A percentile compares a stretch with the other conserved stretches of the same genome.
Evolutionary conservation across 2,888 invertebrate genomes (phyloP).

Genomic region (Erpobdella octoculata): DNA sequence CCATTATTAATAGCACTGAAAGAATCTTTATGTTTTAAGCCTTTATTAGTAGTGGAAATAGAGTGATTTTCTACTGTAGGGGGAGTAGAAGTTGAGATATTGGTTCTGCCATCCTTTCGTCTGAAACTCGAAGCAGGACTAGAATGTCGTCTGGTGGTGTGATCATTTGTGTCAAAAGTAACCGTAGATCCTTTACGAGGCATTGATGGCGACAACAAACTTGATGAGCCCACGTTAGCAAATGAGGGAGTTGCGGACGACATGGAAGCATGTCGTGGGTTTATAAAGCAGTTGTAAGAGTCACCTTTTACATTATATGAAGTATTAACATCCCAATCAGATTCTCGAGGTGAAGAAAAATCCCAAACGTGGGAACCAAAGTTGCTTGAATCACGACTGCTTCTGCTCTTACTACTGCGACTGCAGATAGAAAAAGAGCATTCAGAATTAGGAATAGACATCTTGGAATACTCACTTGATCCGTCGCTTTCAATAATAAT

Average conservation of each 20-base stretch:
- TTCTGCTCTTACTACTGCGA: slow-evolving; percentile 35
- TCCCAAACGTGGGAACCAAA: slow-evolving; percentile 38
- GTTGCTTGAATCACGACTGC: slow-evolving; percentile 37
- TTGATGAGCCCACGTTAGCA: slow-evolving; percentile 2
- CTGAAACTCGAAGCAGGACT: slow-evolving; percentile 35
- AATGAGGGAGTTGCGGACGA: slow-evolving; percentile 22
- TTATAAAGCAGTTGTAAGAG: slow-evolving; percentile 6
- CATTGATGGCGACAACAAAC: slow-evolving; percentile 32
- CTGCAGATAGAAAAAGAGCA: slow-evolving; percentile 35
- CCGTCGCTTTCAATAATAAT: slow-evolving; percentile 35
- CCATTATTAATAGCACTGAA: background rate
- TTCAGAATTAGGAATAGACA: slow-evolving; percentile 36
- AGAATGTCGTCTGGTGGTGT: slow-evolving; percentile 34
- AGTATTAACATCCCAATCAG: slow-evolving; percentile 38
- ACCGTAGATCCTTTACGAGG: slow-evolving; percentile 36
- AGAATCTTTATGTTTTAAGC: background rate
- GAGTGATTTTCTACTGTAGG: background rate
- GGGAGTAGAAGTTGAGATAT: background rate
- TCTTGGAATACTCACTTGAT: slow-evolving; percentile 35
- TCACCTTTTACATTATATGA: slow-evolving; percentile 31
- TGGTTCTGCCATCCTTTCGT: slow-evolving; percentile 34
- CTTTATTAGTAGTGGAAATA: background rate
- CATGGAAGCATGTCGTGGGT: slow-evolving; percentile 18
- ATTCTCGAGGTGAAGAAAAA: slow-evolving; percentile 36
- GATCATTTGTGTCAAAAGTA: slow-evolving; percentile 36